Conservation (phyloP, 1,140 invertebrate species). For the Bombus pyrosoma region DNA sequence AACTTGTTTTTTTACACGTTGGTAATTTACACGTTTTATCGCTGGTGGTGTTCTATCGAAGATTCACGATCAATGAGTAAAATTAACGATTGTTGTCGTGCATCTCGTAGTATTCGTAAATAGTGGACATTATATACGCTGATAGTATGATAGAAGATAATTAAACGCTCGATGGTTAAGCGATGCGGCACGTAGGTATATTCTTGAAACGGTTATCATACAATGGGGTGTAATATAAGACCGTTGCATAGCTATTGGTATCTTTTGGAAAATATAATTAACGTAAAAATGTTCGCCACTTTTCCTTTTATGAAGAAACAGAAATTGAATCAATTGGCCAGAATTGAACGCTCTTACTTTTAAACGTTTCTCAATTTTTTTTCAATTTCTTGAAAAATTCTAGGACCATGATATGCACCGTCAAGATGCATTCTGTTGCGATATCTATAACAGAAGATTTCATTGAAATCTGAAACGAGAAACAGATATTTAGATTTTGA, state of each 20-base stretch:
- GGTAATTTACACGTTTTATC: background rate
- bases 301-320: background rate
- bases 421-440: background rate
- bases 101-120: constrained; percentile 43
- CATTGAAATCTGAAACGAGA: background rate
- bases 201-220: background rate
- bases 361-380: background rate
- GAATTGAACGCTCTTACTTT: background rate
- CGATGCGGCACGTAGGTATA: constrained; percentile 21
- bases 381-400: background rate
- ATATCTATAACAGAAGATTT: background rate
- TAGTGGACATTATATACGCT: constrained; percentile 52
- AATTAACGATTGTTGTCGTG: constrained; percentile 51
- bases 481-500: background rate
- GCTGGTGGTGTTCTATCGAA: background rate
- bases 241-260: background rate
- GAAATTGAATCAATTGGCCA: background rate
- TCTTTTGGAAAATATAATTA: background rate
- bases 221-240: background rate
- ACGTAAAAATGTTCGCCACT: background rate
- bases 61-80: background rate
- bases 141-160: constrained; percentile 45
- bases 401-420: background rate
- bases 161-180: constrained; percentile 16
- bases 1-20: background rate